phyloP scores from a whole-genome alignment of 2,113 vertebrate genomes.

The Rynchops niger region DNA sequence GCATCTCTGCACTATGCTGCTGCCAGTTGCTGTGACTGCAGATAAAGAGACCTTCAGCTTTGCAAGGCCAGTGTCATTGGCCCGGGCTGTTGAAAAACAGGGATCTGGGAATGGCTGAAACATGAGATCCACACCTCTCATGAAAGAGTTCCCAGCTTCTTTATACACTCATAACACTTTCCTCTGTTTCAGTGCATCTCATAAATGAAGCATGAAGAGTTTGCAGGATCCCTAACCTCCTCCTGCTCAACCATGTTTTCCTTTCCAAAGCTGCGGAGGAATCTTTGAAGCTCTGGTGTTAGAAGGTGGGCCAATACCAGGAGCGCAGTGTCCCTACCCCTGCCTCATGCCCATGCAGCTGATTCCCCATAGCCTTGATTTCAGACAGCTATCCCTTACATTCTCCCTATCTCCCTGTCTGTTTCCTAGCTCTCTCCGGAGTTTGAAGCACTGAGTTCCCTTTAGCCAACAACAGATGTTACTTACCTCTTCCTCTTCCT shows the following conservation, averaged over 20 bases:
- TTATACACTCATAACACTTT: background rate
- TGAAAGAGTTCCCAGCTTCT: background rate
- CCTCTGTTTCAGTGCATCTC: background rate
- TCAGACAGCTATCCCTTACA: background rate
- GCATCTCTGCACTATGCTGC: background rate
- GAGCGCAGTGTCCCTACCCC: background rate
- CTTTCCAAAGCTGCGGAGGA: background rate
- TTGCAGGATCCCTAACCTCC: background rate
- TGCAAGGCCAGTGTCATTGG: background rate
- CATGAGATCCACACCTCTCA: background rate
- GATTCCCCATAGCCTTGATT: background rate
- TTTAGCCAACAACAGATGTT: background rate
- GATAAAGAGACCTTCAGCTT: background rate
- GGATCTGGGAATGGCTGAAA: background rate
- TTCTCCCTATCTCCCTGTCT: background rate
- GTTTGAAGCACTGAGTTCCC: background rate
- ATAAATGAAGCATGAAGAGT: background rate
- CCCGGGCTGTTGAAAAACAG: background rate
- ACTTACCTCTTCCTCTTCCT: slow-evolving; percentile 94
- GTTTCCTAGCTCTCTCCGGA: background rate
- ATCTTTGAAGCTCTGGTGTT: background rate
- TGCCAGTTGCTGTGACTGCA: background rate
- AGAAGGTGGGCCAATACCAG: background rate
- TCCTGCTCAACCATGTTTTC: background rate
- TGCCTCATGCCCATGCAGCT: background rate